Base-by-base conservation (phyloP, 2,113 vertebrate genomes). In the Azemiops feae region DNA sequence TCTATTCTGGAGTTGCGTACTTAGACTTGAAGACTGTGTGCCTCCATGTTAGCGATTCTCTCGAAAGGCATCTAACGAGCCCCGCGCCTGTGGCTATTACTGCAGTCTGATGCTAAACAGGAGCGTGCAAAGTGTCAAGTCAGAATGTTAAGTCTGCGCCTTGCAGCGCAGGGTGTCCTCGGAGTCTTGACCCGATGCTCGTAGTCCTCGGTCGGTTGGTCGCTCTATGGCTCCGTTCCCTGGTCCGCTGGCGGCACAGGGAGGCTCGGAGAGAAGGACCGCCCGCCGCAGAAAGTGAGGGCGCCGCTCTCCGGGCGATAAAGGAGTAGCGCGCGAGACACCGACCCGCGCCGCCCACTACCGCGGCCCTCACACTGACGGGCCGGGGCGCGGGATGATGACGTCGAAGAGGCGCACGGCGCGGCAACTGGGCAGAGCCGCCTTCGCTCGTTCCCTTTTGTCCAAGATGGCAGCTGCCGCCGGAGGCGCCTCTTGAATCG, bases 391-490 rank as follows among this genome's bases (percentile, higher is more conserved):
- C 55, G 1, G 52, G 1, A 8, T 96, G 96, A 97, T 97, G 97
- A 94, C 95, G 95, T 90, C 1, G 1, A 0, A 91, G 6, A 1
- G 58, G 69, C 22, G 86, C 81, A 52, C 93, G 95, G 96, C 97
- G 96, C 97, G 94, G 94, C 45, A 88, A 95, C 94, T 91, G 34
- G 93, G 91, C 94, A 91, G 91, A 93, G 91, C 64, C 96, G 96
- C 92, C 96, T 91, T 95, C 97, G 95, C 95, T 97, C 96, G 96
- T 96, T 97, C 97, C 98, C 98, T 98, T 98, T 99, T 99, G 99
- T 99, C 98, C 98, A 99, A 99, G 98, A 99, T 99, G 99, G 99
- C 99, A 98, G 97, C 97, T 95, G 96, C 95, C 96, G 95, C 97
- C 97, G 97, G 97, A 97, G 97, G 96, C 94, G 98, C 98, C 97